Evolutionary conservation across 2,113 vertebrate genomes (phyloP).

Genomic region (Aegotheles bennettii): DNA sequence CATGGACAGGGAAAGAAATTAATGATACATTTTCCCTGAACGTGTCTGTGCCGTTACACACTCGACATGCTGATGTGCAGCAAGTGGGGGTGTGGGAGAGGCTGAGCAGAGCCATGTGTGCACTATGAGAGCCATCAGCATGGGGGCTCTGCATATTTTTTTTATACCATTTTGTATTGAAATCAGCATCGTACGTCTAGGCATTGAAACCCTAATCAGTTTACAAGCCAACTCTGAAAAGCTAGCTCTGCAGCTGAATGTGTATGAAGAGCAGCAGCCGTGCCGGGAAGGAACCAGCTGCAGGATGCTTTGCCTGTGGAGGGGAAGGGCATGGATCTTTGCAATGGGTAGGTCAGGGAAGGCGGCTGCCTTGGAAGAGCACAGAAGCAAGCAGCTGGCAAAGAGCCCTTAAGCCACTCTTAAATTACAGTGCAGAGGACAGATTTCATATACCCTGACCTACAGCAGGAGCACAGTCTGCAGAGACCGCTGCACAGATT

Average conservation of each 20-base stretch:
- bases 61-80: slow-evolving; percentile 4
- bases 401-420: background rate
- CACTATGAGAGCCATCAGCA: background rate
- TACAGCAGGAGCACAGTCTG: background rate
- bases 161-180: background rate
- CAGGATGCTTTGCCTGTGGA: background rate
- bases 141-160: background rate
- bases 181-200: background rate
- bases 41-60: background rate
- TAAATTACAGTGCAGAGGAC: background rate
- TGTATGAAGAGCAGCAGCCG: background rate
- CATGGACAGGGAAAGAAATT: slow-evolving; percentile 60
- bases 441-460: background rate
- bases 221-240: background rate
- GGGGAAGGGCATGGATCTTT: background rate
- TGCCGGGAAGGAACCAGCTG: background rate
- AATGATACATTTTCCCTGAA: slow-evolving; percentile 44
- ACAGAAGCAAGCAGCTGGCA: background rate
- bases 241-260: background rate
- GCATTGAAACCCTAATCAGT: background rate
- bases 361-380: background rate
- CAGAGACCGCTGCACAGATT: background rate
- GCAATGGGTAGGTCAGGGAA: background rate
- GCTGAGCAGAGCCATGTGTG: background rate
- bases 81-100: background rate